These are phyloP conservation scores for Phycodurus eques DNA, from an alignment of 2,113 vertebrate genomes.

Conservation along the genomic window DNA sequence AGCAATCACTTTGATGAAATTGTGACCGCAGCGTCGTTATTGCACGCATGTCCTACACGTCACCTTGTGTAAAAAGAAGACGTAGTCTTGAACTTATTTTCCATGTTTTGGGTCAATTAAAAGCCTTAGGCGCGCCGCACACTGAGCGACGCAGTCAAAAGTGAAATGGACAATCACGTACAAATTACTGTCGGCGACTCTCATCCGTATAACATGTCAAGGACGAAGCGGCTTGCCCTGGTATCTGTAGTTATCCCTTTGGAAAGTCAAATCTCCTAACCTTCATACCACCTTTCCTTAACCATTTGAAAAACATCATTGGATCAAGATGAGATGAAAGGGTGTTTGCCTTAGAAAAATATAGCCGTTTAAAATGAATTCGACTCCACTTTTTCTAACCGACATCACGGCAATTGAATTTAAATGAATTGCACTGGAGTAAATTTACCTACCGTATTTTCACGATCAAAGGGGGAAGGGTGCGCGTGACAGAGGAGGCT, in stretches of 20 bases:
- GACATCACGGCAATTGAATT: background rate
- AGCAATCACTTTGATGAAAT: constrained; percentile 43
- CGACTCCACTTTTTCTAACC: too few species aligned
- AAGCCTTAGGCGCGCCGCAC: background rate
- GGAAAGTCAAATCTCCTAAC: too few species aligned
- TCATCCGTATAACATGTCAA: background rate
- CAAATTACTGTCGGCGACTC: background rate
- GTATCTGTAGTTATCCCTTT: too few species aligned
- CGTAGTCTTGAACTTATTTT: constrained; percentile 19
- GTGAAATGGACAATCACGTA: background rate
- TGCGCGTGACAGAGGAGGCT: too few species aligned
- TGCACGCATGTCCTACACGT: constrained; percentile 12
- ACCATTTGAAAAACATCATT: too few species aligned
- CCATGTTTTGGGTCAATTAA: constrained; percentile 17
- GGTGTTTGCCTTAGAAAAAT: too few species aligned
- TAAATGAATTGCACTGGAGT: background rate
- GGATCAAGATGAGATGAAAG: too few species aligned
- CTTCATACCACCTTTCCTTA: too few species aligned
- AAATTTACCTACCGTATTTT: background rate
- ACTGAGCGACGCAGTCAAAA: background rate
- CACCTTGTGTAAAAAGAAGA: constrained; percentile 24
- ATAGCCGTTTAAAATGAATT: too few species aligned
- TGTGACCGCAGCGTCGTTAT: constrained; percentile 7
- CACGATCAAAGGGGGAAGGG: too few species aligned
- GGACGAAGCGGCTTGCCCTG: too few species aligned